Percentiles rank a stretch among this genome's conserved stretches.
Conservation (phyloP, 1,140 invertebrate species). For the Copidosoma floridanum region DNA sequence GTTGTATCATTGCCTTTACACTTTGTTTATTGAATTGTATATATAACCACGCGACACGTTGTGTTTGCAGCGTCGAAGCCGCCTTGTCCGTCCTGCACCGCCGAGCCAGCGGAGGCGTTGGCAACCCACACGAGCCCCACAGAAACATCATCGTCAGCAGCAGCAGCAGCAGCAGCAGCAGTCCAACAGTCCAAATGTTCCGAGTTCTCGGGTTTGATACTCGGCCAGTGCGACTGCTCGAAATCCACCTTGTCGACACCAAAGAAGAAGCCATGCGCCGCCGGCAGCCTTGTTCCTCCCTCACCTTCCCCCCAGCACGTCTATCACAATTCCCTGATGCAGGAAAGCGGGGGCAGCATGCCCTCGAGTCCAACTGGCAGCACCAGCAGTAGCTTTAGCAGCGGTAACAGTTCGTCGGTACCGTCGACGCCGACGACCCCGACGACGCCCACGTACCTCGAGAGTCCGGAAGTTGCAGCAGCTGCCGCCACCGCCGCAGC, state of each 20-base stretch:
- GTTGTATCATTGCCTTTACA: neutral
- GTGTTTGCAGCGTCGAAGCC: neutral
- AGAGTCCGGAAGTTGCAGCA: constrained; percentile 19
- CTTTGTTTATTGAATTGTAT: neutral
- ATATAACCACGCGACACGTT: too few species aligned
- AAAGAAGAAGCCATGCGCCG: constrained; percentile 12
- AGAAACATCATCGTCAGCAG: neutral
- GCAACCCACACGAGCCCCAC: neutral
- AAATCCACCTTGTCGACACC: constrained; percentile 18
- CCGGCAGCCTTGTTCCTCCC: neutral
- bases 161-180: neutral
- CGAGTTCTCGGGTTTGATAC: neutral
- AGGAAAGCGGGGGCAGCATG: neutral
- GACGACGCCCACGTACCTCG: constrained; percentile 33
- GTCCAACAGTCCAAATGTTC: neutral
- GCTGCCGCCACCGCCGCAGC: constrained; percentile 27
- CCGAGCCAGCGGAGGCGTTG: neutral
- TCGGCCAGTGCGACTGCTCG: constrained; percentile 15
- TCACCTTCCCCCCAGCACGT: neutral
- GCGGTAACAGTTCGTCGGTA: constrained; percentile 9
- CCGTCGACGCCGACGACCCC: constrained; percentile 23
- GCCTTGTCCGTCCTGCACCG: neutral
- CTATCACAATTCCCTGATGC: too few species aligned
- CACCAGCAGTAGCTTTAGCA: neutral
- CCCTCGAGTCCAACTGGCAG: neutral